A percentile compares a stretch with the other conserved stretches of the same genome.
phyloP scores from a whole-genome alignment of 2,797 vertebrate species.

The Alcedo atthis region DNA sequence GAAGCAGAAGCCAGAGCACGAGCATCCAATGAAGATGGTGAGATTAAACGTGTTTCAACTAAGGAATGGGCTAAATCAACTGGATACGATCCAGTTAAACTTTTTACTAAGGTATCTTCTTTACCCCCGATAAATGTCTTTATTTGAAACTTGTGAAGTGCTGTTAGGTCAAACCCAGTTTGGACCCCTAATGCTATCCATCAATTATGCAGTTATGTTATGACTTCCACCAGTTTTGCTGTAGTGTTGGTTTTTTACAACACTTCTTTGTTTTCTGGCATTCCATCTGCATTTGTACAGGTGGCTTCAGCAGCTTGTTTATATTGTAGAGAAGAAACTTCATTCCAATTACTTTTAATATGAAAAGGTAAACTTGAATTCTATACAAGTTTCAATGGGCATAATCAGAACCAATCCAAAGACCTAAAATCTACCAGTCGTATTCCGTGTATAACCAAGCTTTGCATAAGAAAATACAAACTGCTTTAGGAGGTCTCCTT shows the following conservation, averaged over 20 bases:
- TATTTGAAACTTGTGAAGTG: not conserved
- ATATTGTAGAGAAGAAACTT: not conserved
- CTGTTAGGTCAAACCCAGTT: not conserved
- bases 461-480: not conserved
- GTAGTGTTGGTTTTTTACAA: not conserved
- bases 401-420: not conserved
- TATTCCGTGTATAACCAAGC: not conserved
- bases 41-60: constrained; percentile 94
- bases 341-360: not conserved
- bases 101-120: constrained; percentile 93
- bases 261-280: not conserved
- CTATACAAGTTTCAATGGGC: not conserved
- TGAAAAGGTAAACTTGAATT: not conserved
- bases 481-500: not conserved
- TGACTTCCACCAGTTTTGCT: not conserved
- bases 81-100: constrained; percentile 91
- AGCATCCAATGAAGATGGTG: constrained; percentile 92
- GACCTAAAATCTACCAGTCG: not conserved
- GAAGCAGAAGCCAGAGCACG: constrained; percentile 89
- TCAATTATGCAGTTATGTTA: not conserved
- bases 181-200: not conserved
- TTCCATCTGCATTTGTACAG: not conserved
- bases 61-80: constrained; percentile 97
- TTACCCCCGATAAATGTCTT: not conserved
- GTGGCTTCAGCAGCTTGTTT: not conserved